These are phyloP conservation scores for Paracentrotus lividus DNA, from an alignment of 53 echinoderm and acorn worm genomes.

Conservation along the genomic window DNA sequence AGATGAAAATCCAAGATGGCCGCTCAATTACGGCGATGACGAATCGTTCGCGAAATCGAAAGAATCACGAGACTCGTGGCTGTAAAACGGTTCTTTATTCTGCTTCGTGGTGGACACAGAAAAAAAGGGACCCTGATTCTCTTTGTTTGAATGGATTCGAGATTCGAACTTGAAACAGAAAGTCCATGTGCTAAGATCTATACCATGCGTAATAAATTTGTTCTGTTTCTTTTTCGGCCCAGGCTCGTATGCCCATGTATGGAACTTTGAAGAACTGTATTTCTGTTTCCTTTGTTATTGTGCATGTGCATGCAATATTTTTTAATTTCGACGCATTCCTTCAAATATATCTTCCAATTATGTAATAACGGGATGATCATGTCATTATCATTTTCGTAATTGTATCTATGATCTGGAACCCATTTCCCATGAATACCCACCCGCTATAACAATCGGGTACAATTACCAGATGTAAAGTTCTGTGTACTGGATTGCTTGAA, in stretches of 20 bases:
- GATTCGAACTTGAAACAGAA: slow-evolving; percentile 67
- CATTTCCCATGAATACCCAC: neutral
- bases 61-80: slow-evolving; percentile 53
- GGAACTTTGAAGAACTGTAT: neutral
- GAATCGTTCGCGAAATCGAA: slow-evolving; percentile 69
- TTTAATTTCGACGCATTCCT: neutral
- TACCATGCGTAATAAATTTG: slow-evolving; percentile 19
- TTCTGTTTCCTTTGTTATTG: neutral
- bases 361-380: neutral
- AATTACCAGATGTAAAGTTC: neutral
- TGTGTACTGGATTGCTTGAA: neutral
- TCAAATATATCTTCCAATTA: neutral
- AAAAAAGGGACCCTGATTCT: slow-evolving; percentile 17
- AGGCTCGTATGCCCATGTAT: slow-evolving; percentile 37
- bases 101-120: slow-evolving; percentile 19
- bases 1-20: slow-evolving; percentile 63
- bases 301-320: neutral
- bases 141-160: slow-evolving; percentile 42
- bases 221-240: slow-evolving; percentile 33
- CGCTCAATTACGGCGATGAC: slow-evolving; percentile 65
- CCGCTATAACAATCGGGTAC: neutral
- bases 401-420: neutral
- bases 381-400: neutral
- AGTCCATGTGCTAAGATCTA: slow-evolving; percentile 7
- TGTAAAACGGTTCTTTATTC: slow-evolving; percentile 37